Evolutionary conservation across 1,140 invertebrate species (phyloP).

Genomic region (Drosophila mojavensis): DNA sequence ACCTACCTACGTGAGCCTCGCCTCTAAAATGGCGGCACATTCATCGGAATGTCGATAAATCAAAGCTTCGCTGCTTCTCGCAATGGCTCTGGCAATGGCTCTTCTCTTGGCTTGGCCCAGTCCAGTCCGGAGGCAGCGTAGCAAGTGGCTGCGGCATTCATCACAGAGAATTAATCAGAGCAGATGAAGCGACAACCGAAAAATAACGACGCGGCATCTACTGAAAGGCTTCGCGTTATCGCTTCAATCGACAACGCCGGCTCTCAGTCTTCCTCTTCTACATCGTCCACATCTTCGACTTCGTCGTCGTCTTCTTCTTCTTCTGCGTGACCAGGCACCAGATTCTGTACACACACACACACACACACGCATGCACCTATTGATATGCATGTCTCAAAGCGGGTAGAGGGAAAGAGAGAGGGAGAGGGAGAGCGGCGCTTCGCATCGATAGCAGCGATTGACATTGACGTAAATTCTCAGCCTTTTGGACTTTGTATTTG

Average conservation of each 20-base stretch:
- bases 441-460: conserved; percentile 35
- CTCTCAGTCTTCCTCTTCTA: conserved; percentile 15
- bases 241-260: conserved; percentile 61
- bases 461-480: conserved; percentile 36
- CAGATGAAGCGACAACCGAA: conserved; percentile 76
- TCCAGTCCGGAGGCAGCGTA: conserved; percentile 16
- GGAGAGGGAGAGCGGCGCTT: conserved; percentile 29
- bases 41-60: conserved; percentile 69
- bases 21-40: conserved; percentile 60
- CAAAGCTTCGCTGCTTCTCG: conserved; percentile 52
- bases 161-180: conserved; percentile 78
- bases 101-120: no score
- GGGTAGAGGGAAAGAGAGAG: neutral
- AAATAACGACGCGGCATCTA: conserved; percentile 77
- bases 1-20: conserved; percentile 55
- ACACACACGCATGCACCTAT: conserved; percentile 3
- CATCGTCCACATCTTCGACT: neutral
- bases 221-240: conserved; percentile 65
- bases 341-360: conserved; percentile 20
- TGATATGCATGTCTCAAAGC: neutral
- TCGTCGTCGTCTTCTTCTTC: no score
- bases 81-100: neutral
- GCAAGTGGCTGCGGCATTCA: conserved; percentile 70
- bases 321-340: conserved; percentile 36
- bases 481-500: neutral